These are phyloP conservation scores for Calliphora vomitoria DNA, from an alignment of 2,888 invertebrate genomes.

Conservation along the genomic window DNA sequence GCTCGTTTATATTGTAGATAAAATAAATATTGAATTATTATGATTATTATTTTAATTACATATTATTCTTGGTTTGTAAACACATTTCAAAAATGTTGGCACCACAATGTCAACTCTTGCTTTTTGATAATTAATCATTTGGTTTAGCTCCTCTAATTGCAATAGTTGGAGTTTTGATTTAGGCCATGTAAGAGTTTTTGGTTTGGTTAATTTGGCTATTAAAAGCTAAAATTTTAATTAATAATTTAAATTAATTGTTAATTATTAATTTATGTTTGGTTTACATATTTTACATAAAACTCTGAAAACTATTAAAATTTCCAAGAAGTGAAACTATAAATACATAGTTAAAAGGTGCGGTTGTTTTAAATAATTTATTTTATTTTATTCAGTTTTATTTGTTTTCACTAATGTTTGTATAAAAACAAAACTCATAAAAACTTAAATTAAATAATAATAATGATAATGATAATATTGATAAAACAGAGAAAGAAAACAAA, in stretches of 20 bases:
- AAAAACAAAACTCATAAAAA: constrained; percentile 27
- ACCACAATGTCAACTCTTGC: constrained; percentile 52
- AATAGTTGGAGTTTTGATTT: too few relatives aligned
- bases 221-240: neutral
- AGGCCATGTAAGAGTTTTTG: too few relatives aligned
- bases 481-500: neutral
- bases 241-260: constrained; percentile 36
- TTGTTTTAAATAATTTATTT: constrained; percentile 13
- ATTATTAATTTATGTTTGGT: constrained; percentile 29
- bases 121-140: constrained; percentile 44
- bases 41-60: neutral
- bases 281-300: constrained; percentile 10
- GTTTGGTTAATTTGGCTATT: too few relatives aligned
- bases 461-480: constrained; percentile 9
- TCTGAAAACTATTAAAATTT: constrained; percentile 3
- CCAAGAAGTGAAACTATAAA: constrained; percentile 43
- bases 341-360: constrained; percentile 50
- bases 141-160: too few relatives aligned
- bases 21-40: neutral
- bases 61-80: constrained; percentile 10
- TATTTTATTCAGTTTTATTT: constrained; percentile 28
- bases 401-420: constrained; percentile 27
- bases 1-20: neutral
- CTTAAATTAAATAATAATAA: constrained; percentile 17
- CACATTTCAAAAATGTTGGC: neutral